Evolutionary conservation across 2,113 vertebrate genomes (phyloP), one percentile per base, ranked within the genome.

Genomic region (Quiscalus mexicanus): DNA sequence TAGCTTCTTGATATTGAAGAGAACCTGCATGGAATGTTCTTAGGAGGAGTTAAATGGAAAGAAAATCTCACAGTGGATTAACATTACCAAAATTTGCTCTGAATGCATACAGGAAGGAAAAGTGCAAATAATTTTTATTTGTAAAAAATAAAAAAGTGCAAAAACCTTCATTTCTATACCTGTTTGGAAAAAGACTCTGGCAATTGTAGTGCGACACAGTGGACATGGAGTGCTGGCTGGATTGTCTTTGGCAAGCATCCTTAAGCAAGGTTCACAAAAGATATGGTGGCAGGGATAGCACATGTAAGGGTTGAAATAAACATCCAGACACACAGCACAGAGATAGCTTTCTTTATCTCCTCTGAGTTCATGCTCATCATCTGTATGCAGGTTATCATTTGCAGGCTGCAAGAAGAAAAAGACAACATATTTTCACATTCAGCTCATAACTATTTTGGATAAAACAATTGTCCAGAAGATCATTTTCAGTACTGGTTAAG

Each of bases 181-280:
- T 98, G 98, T 97, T 97, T 99, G 99, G 97, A 98, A 98, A 98
- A 98, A 98, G 60, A 99, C 98, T 95, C 98, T 98, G 60, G 98
- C 96, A 97, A 99, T 99, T 93, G 98, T 92, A 69, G 98, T 98
- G 65, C 99, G 98, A 94, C 99, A 99, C 59, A 99, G 97, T 1
- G 99, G 99, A 95, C 99, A 99, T 23, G 98, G 98, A 12, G 99
- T 99, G 94, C 87, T 98, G 87, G 96, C 76, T n/a, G 98, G 97
- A 74, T 98, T 98, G 97, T 99, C 99, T 97, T 98, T 99, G 95
- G 98, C 98, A 75, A 99, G 98, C 5, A 98, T 99, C 75, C 99
- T 98, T 84, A 99, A 98, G 94, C 99, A 99, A 68, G 98, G 99
- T 96, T 99, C 99, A 80, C 99, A 99, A 97, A 99, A 99, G 95